phyloP scores from a whole-genome alignment of 2,888 invertebrate species.

The Elmis aenea region DNA sequence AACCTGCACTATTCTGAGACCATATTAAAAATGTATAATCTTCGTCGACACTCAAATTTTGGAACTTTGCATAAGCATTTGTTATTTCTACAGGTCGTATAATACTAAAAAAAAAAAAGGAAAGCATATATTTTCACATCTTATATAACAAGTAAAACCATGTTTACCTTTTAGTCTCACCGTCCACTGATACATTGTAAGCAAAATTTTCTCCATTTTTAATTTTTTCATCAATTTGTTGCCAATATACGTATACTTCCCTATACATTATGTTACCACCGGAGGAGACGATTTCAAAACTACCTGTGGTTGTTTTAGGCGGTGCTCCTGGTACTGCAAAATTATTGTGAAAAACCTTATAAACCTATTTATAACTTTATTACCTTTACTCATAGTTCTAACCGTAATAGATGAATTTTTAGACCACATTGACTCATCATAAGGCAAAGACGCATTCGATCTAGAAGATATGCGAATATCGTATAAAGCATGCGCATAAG shows the following conservation, averaged over 20 bases:
- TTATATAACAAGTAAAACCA: neutral
- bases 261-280: slow-evolving; percentile 49
- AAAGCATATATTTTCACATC: slow-evolving; percentile 3
- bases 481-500: slow-evolving; percentile 65
- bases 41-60: slow-evolving; percentile 45
- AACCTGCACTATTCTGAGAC: slow-evolving; percentile 58
- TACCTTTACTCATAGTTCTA: slow-evolving; percentile 52
- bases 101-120: slow-evolving; percentile 17
- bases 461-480: slow-evolving; percentile 67
- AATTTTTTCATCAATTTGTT: slow-evolving; percentile 61
- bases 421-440: slow-evolving; percentile 65
- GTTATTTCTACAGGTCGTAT: slow-evolving; percentile 53
- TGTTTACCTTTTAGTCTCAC: slow-evolving; percentile 16
- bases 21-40: slow-evolving; percentile 55
- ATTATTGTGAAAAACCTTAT: slow-evolving; percentile 3
- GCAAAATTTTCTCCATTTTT: slow-evolving; percentile 71
- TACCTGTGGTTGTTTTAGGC: slow-evolving; percentile 67
- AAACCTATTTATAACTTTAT: slow-evolving; percentile 2
- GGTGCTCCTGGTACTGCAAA: slow-evolving; percentile 57
- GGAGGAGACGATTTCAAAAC: slow-evolving; percentile 56
- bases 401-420: slow-evolving; percentile 56
- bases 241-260: slow-evolving; percentile 74
- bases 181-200: slow-evolving; percentile 56
- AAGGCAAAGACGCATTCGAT: slow-evolving; percentile 49
- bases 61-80: slow-evolving; percentile 57